phyloP scores from a whole-genome alignment of 2,113 vertebrate genomes.

The Vidua chalybeata region DNA sequence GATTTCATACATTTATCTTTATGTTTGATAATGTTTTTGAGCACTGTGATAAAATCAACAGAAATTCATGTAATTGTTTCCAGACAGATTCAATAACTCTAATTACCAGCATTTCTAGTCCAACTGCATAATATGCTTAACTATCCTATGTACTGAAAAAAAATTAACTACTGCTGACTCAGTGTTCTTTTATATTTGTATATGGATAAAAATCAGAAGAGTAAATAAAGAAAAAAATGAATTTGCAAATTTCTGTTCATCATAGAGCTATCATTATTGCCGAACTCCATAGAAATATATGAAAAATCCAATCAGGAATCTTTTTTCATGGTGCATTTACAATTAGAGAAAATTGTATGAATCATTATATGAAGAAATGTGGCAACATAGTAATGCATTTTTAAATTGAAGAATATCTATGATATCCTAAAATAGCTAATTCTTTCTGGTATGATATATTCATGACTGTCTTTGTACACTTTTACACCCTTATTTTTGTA shows the following conservation, averaged over 20 bases:
- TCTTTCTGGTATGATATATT: not conserved
- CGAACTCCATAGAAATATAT: not conserved
- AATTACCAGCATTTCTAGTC: conserved; percentile 7
- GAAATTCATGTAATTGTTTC: conserved; percentile 27
- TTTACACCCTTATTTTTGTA: not conserved
- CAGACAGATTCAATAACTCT: conserved; percentile 9
- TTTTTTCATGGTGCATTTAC: conserved; percentile 5
- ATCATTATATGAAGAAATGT: not conserved
- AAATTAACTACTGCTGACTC: not conserved
- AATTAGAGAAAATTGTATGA: conserved; percentile 43
- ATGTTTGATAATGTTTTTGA: conserved; percentile 22
- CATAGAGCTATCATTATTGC: not conserved
- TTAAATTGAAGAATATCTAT: not conserved
- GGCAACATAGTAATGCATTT: not conserved
- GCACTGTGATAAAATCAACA: not conserved
- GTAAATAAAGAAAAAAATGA: conserved; percentile 24
- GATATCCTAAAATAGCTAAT: not conserved
- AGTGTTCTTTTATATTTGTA: conserved; percentile 2
- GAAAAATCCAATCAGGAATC: conserved; percentile 25
- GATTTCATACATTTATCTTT: conserved; percentile 7
- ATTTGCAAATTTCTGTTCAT: conserved; percentile 15
- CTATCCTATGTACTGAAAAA: not conserved
- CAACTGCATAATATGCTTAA: not conserved
- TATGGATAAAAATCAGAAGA: conserved; percentile 6
- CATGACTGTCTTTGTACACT: not conserved